A percentile compares a stretch with the other conserved stretches of the same genome.
Conservation (phyloP, 1,140 invertebrate genomes). For the Drosophila nasuta region DNA sequence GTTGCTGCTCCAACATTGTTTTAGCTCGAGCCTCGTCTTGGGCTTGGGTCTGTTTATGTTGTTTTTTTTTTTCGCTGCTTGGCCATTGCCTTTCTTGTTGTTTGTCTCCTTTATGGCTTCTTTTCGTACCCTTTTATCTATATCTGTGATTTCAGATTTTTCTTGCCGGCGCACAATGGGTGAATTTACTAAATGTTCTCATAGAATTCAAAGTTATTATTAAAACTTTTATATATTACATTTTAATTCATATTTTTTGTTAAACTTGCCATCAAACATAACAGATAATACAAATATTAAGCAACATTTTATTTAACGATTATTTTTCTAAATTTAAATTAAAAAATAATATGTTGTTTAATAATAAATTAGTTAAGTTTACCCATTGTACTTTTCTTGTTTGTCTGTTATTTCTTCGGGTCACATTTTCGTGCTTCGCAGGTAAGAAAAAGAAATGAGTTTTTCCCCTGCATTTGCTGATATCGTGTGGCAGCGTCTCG, state of each 20-base stretch:
- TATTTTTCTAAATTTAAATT: neutral
- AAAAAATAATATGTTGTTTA: neutral
- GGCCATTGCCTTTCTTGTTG: constrained; percentile 65
- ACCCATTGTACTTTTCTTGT: constrained; percentile 15
- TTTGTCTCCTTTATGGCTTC: constrained; percentile 83
- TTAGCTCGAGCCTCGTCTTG: constrained; percentile 41
- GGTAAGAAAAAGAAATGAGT: constrained; percentile 57
- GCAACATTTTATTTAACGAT: neutral
- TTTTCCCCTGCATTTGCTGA: constrained; percentile 49
- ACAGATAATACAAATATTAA: neutral
- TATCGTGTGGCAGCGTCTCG: constrained; percentile 63
- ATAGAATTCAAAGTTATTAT: neutral
- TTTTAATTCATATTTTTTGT: no score
- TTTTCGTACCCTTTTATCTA: constrained; percentile 78
- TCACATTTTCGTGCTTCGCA: constrained; percentile 72
- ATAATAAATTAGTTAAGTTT: neutral
- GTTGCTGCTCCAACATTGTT: constrained; percentile 31
- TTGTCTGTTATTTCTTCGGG: constrained; percentile 47
- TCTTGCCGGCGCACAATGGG: constrained; percentile 36
- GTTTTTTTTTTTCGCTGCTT: constrained; percentile 16
- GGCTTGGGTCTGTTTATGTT: constrained; percentile 12
- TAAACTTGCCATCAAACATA: neutral
- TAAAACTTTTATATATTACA: no score
- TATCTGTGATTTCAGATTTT: constrained; percentile 78
- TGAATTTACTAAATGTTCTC: neutral